These are phyloP conservation scores for Megalops atlanticus DNA, from an alignment of 2,113 vertebrate species.

Conservation along the genomic window DNA sequence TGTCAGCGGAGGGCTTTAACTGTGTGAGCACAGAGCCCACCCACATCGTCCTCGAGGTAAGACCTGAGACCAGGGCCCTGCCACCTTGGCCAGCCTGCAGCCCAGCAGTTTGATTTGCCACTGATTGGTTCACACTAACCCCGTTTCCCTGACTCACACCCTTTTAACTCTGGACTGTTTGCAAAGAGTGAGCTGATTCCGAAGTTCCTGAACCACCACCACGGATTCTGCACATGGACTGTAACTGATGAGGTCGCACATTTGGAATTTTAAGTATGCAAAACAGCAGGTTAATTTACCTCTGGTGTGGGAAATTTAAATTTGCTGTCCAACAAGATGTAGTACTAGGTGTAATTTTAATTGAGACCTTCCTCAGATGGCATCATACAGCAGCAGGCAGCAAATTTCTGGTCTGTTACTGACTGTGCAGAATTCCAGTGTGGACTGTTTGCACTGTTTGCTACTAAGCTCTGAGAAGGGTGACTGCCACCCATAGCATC, in stretches of 20 bases:
- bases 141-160: conserved; percentile 42
- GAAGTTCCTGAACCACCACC: not conserved
- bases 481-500: not conserved
- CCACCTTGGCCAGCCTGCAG: conserved; percentile 51
- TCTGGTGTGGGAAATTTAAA: too few relatives aligned
- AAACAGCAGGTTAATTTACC: too few relatives aligned
- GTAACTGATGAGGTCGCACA: not conserved
- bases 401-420: not conserved
- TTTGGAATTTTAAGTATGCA: not conserved
- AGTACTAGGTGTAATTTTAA: too few relatives aligned
- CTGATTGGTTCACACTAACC: conserved; percentile 13
- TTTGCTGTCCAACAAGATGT: too few relatives aligned
- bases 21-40: conserved; percentile 63
- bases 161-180: conserved; percentile 15
- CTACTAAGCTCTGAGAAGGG: not conserved
- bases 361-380: too few relatives aligned
- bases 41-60: conserved; percentile 70
- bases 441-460: too few relatives aligned
- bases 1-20: conserved; percentile 64
- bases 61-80: conserved; percentile 34
- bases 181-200: not conserved
- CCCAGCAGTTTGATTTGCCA: conserved; percentile 32
- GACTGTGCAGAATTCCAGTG: not conserved
- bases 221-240: conserved; percentile 6
- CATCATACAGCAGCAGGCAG: too few relatives aligned